Base-by-base conservation (phyloP, 2,113 vertebrate species). In the Galemys pyrenaicus region DNA sequence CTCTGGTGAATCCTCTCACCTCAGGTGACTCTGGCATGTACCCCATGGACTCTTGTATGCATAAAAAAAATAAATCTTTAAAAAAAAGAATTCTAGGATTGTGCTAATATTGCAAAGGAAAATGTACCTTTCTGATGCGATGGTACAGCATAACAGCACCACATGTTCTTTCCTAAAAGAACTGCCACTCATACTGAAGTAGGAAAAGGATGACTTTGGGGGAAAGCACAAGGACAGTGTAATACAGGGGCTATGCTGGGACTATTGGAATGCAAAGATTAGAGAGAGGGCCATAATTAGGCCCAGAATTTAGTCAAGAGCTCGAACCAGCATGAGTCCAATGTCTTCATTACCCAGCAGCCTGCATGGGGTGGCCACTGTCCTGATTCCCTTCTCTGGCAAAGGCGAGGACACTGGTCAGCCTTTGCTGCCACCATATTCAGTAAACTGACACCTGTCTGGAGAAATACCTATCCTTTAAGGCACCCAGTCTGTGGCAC, bases 351-450 rank as follows among this genome's bases (percentile, higher is more conserved):
- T 16, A 39, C 19, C 41, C 17, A 54, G 17, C 22, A 30, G 5
- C 17, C 30, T 22, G 4, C 6, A 6, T 2, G 41, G 9, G 41
- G 9, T 12, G 0, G 0, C 9, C 32, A 6, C 9, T 13, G 24
- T 3, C n/a, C 41, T 80, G 28, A 3, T 6, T 26, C 28, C 32
- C 4, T 6, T n/a, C 41, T 13, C 54, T 28, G 41, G 28, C 28
- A 4, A 60, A 58, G 13, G 4, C 15, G 17, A 10, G 39, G 6
- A 11, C 11, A 0, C 26, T 3, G 0, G 12, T 24, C 0, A 20
- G 24, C 2, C 5, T 5, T 46, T 30, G 17, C 37, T 70, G 6
- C n/a, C 9, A n/a, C 20, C 11, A 5, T 1, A 70, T 17, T 16
- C 58, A 60, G 8, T 35, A 49, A 26, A 37, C 8, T 2, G 20